Base-by-base conservation (phyloP, 2,888 invertebrate genomes). In the Arge pagana region DNA sequence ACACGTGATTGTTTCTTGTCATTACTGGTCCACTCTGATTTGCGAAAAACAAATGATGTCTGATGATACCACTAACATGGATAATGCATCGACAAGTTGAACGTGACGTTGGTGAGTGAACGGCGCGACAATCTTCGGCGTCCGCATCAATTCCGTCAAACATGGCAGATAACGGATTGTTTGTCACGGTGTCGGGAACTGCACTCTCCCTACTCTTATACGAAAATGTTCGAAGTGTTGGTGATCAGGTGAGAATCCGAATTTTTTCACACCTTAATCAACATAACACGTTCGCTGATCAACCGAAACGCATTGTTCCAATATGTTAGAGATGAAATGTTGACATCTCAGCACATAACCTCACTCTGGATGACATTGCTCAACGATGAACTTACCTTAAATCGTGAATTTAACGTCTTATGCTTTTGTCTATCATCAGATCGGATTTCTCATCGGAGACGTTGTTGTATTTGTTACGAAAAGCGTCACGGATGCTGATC, bases 401-500 rank as follows among this genome's bases (percentile, higher is more conserved):
- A 8, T 48, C 15, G 11, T 39, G 19, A 49, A 30, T 5, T 6
- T 21, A 7, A 43, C 18, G 24, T 42, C 13, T 42, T 7, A 26
- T n/a, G n/a, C n/a, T n/a, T n/a, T 41, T 48, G 35, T 43, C 23
- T 21, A 53, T 58, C 76, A 77, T 30, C 55, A 82, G 82, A 78
- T 80, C 66, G 87, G 87, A 10, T 86, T 87, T 70, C 78, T 87
- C 23, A 77, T 87, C 35, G 87, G 87, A 8, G 83, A 86, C 65
- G 79, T 85, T 10, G 78, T 82, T 35, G 81, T 82, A 36, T 83
- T 82, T 74, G 81, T 85, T 62, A 84, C 83, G 4, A 85, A 83
- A 71, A 84, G 84, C 51, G 85, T 87, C 67, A 87, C 87, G 3
- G 87, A 88, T 70, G 81, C 83, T 11, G 85, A 86, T 55, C 84